These are phyloP conservation scores for Rhipidura dahli DNA, from an alignment of 2,113 vertebrate genomes.

Conservation along the genomic window DNA sequence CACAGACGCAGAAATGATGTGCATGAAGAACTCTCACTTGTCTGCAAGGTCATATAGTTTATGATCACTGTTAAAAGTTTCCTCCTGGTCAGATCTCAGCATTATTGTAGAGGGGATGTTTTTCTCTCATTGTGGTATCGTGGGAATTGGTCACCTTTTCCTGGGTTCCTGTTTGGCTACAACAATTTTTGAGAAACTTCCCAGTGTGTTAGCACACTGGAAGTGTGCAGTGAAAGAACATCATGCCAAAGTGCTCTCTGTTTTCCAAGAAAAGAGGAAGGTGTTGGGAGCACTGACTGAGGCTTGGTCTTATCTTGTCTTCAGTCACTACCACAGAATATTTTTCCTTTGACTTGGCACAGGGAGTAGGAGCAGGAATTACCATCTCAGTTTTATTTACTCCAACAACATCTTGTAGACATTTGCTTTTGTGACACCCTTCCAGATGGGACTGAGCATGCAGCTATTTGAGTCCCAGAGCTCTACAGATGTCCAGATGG, in stretches of 20 bases:
- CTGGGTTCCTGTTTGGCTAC: not conserved
- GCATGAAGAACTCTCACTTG: not conserved
- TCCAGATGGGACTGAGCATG: constrained; percentile 49
- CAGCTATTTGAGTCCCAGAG: constrained; percentile 43
- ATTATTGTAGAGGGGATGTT: not conserved
- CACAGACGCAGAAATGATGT: not conserved
- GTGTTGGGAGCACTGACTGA: not conserved
- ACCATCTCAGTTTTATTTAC: constrained; percentile 4
- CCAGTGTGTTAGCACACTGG: not conserved
- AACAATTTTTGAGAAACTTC: not conserved
- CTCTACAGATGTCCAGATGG: constrained; percentile 55
- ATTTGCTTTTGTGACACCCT: constrained; percentile 28
- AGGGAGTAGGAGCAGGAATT: not conserved
- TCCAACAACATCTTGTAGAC: constrained; percentile 35
- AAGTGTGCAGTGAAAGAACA: not conserved
- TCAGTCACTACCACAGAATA: not conserved
- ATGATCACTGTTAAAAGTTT: not conserved
- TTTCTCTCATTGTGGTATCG: not conserved
- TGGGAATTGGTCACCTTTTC: not conserved
- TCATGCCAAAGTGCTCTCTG: not conserved
- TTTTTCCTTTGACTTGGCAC: not conserved
- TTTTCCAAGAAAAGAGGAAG: not conserved
- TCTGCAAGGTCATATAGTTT: not conserved
- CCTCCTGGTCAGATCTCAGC: not conserved
- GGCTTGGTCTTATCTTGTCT: not conserved